These are phyloP conservation scores for Chroicocephalus ridibundus DNA, from an alignment of 2,113 vertebrate species.

Conservation along the genomic window DNA sequence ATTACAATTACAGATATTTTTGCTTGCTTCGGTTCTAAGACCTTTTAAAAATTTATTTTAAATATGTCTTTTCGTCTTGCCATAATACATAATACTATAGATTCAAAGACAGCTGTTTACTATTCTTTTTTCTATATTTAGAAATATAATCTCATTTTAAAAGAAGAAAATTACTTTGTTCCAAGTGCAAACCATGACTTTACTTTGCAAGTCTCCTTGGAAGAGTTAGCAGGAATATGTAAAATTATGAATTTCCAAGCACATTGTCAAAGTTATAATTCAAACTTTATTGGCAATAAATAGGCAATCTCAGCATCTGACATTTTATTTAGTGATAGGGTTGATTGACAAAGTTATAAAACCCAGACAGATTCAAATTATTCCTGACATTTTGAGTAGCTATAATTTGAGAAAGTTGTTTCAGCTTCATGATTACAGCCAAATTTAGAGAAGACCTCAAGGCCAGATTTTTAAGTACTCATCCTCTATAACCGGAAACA, in stretches of 20 bases:
- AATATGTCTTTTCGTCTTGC: background rate
- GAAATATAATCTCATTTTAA: background rate
- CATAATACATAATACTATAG: background rate
- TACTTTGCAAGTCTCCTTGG: background rate
- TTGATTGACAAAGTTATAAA: background rate
- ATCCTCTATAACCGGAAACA: background rate
- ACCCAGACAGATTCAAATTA: background rate
- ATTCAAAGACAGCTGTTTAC: background rate
- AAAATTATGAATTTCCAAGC: background rate
- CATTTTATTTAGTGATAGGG: background rate
- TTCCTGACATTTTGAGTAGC: background rate
- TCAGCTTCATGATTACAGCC: background rate
- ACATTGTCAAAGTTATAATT: background rate
- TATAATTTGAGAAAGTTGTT: background rate
- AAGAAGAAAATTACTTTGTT: background rate
- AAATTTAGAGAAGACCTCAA: conserved; percentile 12
- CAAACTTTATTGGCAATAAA: background rate
- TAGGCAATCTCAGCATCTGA: background rate
- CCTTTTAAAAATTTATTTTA: background rate
- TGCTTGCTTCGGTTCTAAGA: background rate
- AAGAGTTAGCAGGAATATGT: background rate
- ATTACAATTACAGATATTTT: background rate
- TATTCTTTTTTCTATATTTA: background rate
- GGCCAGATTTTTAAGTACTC: background rate
- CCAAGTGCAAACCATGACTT: background rate